These are phyloP conservation scores for Apodemus speciosus DNA, from an alignment of 2,113 vertebrate species.

Conservation along the genomic window DNA sequence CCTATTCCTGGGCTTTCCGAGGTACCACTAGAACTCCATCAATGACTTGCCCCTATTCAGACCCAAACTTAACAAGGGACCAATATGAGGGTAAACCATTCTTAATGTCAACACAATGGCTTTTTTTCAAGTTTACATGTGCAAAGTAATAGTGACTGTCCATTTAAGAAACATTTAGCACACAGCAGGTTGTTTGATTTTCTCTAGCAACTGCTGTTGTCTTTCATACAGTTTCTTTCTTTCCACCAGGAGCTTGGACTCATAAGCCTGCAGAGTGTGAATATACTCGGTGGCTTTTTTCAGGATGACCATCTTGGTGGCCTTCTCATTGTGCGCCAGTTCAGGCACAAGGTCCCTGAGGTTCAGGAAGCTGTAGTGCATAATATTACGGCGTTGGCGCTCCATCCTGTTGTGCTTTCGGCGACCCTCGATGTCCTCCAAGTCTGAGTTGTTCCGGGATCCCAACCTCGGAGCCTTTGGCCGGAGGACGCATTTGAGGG, in stretches of 20 bases:
- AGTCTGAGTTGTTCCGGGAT: conserved; percentile 91
- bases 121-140: conserved; percentile 87
- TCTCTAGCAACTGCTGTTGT: conserved; percentile 93
- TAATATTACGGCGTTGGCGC: conserved; percentile 95
- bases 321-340: conserved; percentile 95
- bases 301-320: conserved; percentile 97
- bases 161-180: conserved; percentile 84
- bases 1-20: background rate
- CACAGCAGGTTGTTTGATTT: conserved; percentile 93
- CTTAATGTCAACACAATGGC: conserved; percentile 95
- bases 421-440: conserved; percentile 95
- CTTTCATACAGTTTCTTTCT: conserved; percentile 92
- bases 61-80: conserved; percentile 81
- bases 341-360: conserved; percentile 97
- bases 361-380: conserved; percentile 95
- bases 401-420: conserved; percentile 99
- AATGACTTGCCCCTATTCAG: conserved; percentile 75
- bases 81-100: conserved; percentile 96
- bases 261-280: conserved; percentile 91
- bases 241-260: conserved; percentile 92
- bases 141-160: conserved; percentile 86
- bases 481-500: conserved; percentile 83
- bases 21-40: conserved; percentile 71
- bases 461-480: conserved; percentile 90
- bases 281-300: conserved; percentile 98